Base-by-base conservation (phyloP, 2,113 vertebrate species). In the Motacilla tschutschensis region DNA sequence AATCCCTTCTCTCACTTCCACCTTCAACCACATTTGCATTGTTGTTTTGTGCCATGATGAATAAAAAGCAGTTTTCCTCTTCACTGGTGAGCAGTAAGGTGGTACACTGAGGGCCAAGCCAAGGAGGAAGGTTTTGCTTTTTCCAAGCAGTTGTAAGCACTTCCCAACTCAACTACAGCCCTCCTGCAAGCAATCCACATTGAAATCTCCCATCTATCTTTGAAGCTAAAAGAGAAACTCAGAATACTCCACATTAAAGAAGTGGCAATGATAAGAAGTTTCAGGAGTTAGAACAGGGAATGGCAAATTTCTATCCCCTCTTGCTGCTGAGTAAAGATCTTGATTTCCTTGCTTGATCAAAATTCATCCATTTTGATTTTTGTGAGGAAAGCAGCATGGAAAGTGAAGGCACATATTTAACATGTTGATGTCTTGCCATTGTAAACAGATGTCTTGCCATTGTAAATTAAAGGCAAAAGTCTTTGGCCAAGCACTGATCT, bases 21-120 rank as follows among this genome's bases (percentile, higher is more conserved):
- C 55, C 20, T 62, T 70, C 14, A 53, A 4, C 5, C 1, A 0
- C 18, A 63, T 77, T 63, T 54, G 24, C 31, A 17, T 54, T 16
- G 7, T 80, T 67, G 6, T 36, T 58, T 51, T n/a, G 47, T 72
- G 35, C 46, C 33, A 26, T 0, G 0, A 10, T 1, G 4, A 47
- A 15, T 51, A 31, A 62, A 69, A 40, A 51, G 21, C 14, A 17
- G 9, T 31, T 17, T 78, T 77, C 12, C 13, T 55, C 40, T 24
- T 51, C 47, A 3, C 18, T 57, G 51, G 8, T 50, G 51, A 54
- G 51, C 21, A 13, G 28, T 12, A 25, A 33, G 15, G 17, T 7
- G 7, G 5, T 11, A 14, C 3, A 1, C 43, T 36, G 53, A 28
- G 21, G 46, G 55, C 31, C 7, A 43, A 57, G 36, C 57, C 44